phyloP scores from a whole-genome alignment of 2,113 vertebrate genomes.

The Glaucidium brasilianum region DNA sequence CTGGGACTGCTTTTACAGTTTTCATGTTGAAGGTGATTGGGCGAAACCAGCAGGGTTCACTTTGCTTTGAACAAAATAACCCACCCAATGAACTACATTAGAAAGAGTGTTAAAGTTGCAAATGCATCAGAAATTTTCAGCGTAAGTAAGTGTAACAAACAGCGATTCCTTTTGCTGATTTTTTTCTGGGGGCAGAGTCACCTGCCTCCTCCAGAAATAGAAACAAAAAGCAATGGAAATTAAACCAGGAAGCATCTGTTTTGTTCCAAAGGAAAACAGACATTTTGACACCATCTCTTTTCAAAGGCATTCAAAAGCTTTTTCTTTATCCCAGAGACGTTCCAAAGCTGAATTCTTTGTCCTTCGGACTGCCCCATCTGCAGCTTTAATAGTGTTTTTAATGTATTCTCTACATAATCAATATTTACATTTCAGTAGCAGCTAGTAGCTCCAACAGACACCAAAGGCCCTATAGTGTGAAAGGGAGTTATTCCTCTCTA shows the following conservation, averaged over 20 bases:
- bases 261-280: neutral
- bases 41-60: neutral
- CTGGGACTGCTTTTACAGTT: neutral
- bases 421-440: conserved; percentile 39
- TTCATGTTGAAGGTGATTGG: neutral
- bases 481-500: neutral
- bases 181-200: neutral
- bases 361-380: neutral
- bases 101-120: neutral
- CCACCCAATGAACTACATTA: neutral
- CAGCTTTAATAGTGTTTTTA: neutral
- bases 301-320: neutral
- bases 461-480: neutral
- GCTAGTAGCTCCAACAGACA: neutral
- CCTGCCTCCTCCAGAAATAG: neutral
- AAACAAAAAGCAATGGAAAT: neutral
- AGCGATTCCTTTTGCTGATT: neutral
- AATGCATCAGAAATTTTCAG: neutral
- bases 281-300: neutral
- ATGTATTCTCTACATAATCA: conserved; percentile 34
- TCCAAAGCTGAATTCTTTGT: neutral
- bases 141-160: neutral
- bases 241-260: neutral
- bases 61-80: neutral
- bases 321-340: neutral